Evolutionary conservation across 2,113 vertebrate genomes (phyloP), one percentile per base, ranked within the genome.

Genomic region (Hipposideros armiger): DNA sequence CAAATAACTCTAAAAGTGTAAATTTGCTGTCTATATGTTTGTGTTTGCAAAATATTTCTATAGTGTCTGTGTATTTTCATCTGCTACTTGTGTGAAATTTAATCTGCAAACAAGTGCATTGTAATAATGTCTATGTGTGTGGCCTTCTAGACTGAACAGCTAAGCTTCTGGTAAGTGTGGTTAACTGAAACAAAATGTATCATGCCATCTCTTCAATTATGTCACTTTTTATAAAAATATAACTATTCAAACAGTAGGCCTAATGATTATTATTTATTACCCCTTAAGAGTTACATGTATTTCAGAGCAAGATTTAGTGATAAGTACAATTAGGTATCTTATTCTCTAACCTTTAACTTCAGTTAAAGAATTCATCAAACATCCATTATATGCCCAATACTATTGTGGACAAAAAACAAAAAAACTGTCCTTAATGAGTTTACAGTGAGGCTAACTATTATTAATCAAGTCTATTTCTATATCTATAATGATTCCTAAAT

Each of bases 41-140:
- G 72, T 62, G 26, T 85, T 93, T 85, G 47, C 30, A 86, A 90
- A 94, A 90, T 67, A 58, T 77, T 87, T 58, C 70, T 76, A 16
- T 50, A 62, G 45, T 72, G 4, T 32, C 24, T 56, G 20, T 28
- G 11, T 86, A 26, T 74, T 91, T 86, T 91, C 30, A 67, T 67
- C 58, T 58, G 36, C 56, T 20, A 11, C 58, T 66, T 84, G 32
- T 62, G 22, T 74, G 67, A 96, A 86, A 74, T 58, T 42, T 60
- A 47, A 83, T 86, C 32, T 42, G 40, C 36, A 42, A 74, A 42
- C 40, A 81, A 24, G 42, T 67, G 20, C 26, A 30, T 42, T 78
- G 20, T 52, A 16, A 22, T 42, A 67, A 7, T 58, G 5, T 11
- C 26, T 42, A 7, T 78, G 4, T 50, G 14, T 28, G 40, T 42